Base-by-base conservation (phyloP, 2,113 vertebrate genomes). In the Epinephelus moara region DNA sequence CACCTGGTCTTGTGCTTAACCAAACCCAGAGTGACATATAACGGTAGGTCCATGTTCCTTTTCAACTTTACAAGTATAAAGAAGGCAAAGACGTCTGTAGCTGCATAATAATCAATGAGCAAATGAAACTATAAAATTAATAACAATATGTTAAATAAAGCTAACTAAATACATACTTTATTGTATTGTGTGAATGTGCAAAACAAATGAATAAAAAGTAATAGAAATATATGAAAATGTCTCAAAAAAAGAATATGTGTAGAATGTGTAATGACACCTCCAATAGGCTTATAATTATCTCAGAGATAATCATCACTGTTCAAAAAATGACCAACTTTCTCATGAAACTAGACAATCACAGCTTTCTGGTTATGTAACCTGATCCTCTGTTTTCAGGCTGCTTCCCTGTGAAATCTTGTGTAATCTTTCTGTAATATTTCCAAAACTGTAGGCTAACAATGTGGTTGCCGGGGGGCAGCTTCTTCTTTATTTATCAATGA, bases 1-100 rank as follows among this genome's bases (percentile, higher is more conserved):
- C 98, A 99, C 95, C 97, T 99, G 87, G 97, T 98, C 82, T 95
- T 99, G 96, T 99, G 97, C 92, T 95, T 99, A 95, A 98, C 97
- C 82, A 99, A 98, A 90, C 98, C 98, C 91, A 96, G 98, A 93
- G 97, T 98, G 92, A 98, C 97, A 4, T 99, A 99, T 90, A 99
- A 99, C 78, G 98, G 98, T 99, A 96, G 95, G 96, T 92, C 59
- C 69, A 45, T 0, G 2, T 6, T 17, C 4, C 27, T 63, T 21
- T 14, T 45, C 15, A 12, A 47, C 17, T 62, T 23, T 49, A 53
- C 27, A 12, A 23, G 18, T n/a, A 53, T 19, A 8, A 52, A 67
- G 15, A 18, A n/a, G 4, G 17, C 3, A 21, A 55, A 33, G 13
- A 1, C 23, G 6, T 53, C 3, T 21, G 45, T 12, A 12, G 47